Evolutionary conservation across 2,888 invertebrate species (phyloP), one percentile per base, ranked within the genome.

Genomic region (Lochmaea capreae): DNA sequence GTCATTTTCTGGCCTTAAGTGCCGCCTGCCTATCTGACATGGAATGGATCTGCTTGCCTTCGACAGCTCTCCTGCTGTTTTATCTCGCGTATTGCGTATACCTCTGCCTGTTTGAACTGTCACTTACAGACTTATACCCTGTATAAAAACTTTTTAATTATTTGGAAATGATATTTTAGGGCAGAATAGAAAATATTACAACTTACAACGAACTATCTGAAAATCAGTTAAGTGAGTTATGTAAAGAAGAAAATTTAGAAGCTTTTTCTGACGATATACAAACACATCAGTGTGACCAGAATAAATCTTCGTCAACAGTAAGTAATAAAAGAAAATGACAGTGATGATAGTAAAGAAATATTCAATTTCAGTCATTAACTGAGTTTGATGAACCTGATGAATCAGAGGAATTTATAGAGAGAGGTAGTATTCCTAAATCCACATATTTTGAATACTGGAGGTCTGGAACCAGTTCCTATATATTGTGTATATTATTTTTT

Each of bases 391-490:
- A 91, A 72, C 89, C 90, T 0, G 82, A 89, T 80, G 91, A 93
- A 86, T 89, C 90, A 0, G 90, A 90, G 46, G 93, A 93, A 84
- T 84, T 92, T 14, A 89, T 92, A 85, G 91, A 89, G 77, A 90
- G 90, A 84, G 94, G 94, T 82, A 88, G 89, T 14, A 88, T 92
- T 46, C 88, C 91, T 0, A 88, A 89, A 57, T 88, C 89, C 0
- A 89, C 93, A 43, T 95, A 94, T 83, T 84, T 86, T 82, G 88
- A 91, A 77, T 95, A 95, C 86, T 92, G 94, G 84, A 89, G 88
- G 74, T 91, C 93, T 4, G 95, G 95, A 63, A 92, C 90, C 4
- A 90, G 91, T 33, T 86, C 90, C 81, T 83, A 88, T 10, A 84
- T 90, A 65, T 85, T 94, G 26, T 42, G 89, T 0, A 80, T 90